Evolutionary conservation across 2,888 invertebrate species (phyloP), one percentile per base, ranked within the genome.

Genomic region (Timandra comae): DNA sequence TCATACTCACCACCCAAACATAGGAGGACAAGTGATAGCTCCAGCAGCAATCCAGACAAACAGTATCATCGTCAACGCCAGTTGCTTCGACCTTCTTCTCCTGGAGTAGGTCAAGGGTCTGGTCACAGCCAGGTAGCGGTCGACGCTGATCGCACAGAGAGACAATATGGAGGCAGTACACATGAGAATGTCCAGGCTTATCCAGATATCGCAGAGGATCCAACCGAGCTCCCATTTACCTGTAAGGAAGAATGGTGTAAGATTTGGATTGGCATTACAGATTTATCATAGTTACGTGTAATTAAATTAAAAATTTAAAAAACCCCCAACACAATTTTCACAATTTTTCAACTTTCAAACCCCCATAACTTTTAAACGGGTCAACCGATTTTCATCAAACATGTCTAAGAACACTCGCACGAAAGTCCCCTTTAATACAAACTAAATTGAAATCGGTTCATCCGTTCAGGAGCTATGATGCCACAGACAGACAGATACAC

Each of bases 151-250:
- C 34, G 96, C 97, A 66, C 96, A 96, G 40, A 97, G 87, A 52
- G 96, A 96, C 20, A 97, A 87, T 60, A 97, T 97, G 35, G 96
- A 96, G 0, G 97, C 95, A 0, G 97, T 97, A 78, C 97, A 97
- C 30, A 98, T 89, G 43, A 97, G 90, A 32, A 98, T 95, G 75
- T 98, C 98, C 79, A 90, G 88, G 55, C 96, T 97, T 46, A 97
- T 92, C 98, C 97, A 98, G 45, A 94, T 91, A 65, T 94, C 93
- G 67, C 94, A 94, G 27, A 96, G 89, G 44, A 96, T 89, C 88
- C 94, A 91, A 23, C 97, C 97, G 24, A 98, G 90, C 61, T 93
- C 91, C 98, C 98, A 98, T 55, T 88, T 88, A 52, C 93, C 93
- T 91, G 78, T 20, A 8, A 43, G 30, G 30, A 16, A 16, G 16